A percentile compares a stretch with the other conserved stretches of the same genome.
These are phyloP conservation scores for Brachionus plicatilis DNA, from an alignment of 1,140 invertebrate species.

Conservation along the genomic window DNA sequence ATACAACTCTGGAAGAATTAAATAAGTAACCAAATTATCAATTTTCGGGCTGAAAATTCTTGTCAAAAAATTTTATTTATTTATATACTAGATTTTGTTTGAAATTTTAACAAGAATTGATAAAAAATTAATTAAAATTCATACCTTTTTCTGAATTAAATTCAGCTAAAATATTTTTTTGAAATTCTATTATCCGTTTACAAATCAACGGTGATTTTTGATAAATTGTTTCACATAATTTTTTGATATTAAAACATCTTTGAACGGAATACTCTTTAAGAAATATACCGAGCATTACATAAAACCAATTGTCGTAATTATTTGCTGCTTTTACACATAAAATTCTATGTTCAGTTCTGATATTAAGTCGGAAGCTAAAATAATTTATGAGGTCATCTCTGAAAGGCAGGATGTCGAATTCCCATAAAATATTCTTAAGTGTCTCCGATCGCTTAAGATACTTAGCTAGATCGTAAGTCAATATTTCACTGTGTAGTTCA, in stretches of 20 bases:
- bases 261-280: background rate
- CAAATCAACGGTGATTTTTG: background rate
- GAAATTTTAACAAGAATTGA: too few relatives aligned
- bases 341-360: background rate
- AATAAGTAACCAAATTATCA: too few relatives aligned
- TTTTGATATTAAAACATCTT: background rate
- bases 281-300: background rate
- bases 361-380: background rate
- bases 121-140: too few relatives aligned
- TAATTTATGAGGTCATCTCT: background rate
- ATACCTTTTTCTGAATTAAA: background rate
- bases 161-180: background rate
- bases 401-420: background rate
- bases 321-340: background rate
- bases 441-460: background rate
- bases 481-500: background rate
- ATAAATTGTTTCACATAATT: background rate
- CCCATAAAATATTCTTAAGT: background rate
- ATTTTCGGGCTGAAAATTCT: too few relatives aligned
- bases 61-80: too few relatives aligned
- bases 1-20: too few relatives aligned
- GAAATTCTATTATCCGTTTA: background rate
- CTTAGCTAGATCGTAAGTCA: background rate
- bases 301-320: slow-evolving; percentile 2
- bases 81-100: too few relatives aligned